phyloP scores from a whole-genome alignment of 2,888 invertebrate species.

The Pimpla rufipes region DNA sequence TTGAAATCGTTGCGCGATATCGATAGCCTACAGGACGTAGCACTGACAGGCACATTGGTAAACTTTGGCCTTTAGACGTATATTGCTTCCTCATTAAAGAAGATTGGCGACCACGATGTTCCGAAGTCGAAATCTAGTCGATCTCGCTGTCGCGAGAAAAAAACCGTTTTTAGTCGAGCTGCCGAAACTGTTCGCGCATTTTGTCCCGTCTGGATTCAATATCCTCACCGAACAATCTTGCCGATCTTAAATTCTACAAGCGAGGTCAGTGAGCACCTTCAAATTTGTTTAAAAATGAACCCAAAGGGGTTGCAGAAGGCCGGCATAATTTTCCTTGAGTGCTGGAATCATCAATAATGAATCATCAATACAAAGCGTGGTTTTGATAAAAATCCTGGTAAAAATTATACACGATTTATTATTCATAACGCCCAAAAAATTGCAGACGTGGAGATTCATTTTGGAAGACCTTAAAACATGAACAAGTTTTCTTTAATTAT shows the following conservation, averaged over 20 bases:
- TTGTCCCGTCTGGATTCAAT: slow-evolving; percentile 10
- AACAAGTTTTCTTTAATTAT: too few species aligned
- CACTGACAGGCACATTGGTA: slow-evolving; percentile 25
- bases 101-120: slow-evolving; percentile 56
- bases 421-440: too few species aligned
- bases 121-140: slow-evolving; percentile 47
- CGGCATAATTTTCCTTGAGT: neutral
- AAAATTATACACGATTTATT: too few species aligned
- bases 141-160: slow-evolving; percentile 15
- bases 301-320: neutral
- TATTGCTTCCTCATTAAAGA: slow-evolving; percentile 63
- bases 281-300: neutral
- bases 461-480: too few species aligned
- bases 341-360: too few species aligned
- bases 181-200: slow-evolving; percentile 27
- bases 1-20: slow-evolving; percentile 16
- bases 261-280: neutral
- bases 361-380: too few species aligned
- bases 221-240: neutral
- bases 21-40: slow-evolving; percentile 8
- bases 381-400: too few species aligned
- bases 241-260: neutral
- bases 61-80: slow-evolving; percentile 50
- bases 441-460: too few species aligned
- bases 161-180: neutral